Percentiles rank a stretch among this genome's conserved stretches.
phyloP scores from a whole-genome alignment of 2,888 invertebrate genomes.

The Dryomyza anilis region DNA sequence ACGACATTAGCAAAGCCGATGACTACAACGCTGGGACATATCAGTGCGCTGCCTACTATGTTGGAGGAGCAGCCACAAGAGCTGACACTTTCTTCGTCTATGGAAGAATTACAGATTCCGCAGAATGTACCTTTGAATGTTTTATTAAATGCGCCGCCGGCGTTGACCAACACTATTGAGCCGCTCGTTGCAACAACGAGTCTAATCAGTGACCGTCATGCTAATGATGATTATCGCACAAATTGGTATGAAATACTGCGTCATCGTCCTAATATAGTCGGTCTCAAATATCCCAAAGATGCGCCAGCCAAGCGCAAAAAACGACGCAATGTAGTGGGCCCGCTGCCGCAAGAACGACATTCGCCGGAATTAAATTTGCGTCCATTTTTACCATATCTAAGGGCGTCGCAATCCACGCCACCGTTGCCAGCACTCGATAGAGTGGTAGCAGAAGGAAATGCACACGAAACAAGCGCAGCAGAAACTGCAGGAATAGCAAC shows the following conservation, averaged over 20 bases:
- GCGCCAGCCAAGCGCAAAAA: background rate
- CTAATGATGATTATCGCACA: constrained; percentile 32
- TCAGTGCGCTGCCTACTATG: background rate
- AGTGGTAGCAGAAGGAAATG: background rate
- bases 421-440: background rate
- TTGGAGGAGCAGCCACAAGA: background rate
- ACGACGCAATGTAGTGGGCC: background rate
- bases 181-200: no score
- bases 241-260: constrained; percentile 40
- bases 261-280: constrained; percentile 3
- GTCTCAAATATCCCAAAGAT: constrained; percentile 8
- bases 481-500: background rate
- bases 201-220: no score
- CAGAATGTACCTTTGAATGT: no score
- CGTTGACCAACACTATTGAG: no score
- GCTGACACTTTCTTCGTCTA: no score
- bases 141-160: no score
- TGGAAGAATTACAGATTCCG: no score
- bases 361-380: background rate
- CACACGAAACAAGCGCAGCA: background rate
- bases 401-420: background rate
- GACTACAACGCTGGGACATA: no score
- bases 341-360: background rate
- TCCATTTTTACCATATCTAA: background rate
- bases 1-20: no score